Evolutionary conservation across 2,797 vertebrate species (phyloP).

Genomic region (Spinus pinus): DNA sequence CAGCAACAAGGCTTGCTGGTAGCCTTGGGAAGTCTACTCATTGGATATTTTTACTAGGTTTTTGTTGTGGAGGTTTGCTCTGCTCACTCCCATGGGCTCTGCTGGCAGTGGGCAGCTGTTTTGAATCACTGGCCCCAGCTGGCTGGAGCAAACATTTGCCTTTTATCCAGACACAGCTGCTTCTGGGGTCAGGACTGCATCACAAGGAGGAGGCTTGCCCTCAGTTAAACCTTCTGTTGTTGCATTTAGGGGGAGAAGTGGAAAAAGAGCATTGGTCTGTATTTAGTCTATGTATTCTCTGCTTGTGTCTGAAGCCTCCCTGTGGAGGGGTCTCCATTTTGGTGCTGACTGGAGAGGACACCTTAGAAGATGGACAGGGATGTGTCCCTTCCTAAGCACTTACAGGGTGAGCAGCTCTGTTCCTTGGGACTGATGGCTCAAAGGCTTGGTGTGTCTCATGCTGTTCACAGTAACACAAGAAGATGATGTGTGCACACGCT

Average conservation of each 20-base stretch:
- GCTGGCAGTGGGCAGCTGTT: not conserved
- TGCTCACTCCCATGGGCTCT: not conserved
- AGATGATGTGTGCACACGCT: not conserved
- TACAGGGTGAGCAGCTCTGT: not conserved
- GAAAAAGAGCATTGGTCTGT: not conserved
- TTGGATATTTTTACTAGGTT: not conserved
- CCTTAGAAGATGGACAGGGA: not conserved
- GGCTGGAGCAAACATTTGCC: not conserved
- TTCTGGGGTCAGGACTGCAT: not conserved
- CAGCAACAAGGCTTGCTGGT: not conserved
- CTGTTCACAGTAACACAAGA: not conserved
- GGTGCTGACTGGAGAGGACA: not conserved
- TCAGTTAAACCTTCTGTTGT: not conserved
- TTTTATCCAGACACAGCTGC: not conserved
- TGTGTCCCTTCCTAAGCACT: not conserved
- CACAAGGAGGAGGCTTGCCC: not conserved
- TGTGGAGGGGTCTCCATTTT: not conserved
- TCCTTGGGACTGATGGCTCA: not conserved
- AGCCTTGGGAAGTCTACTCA: rapidly evolving
- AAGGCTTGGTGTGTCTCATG: not conserved
- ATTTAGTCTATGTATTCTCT: not conserved
- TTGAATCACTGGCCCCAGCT: not conserved
- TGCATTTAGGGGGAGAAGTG: not conserved
- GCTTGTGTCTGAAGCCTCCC: not conserved
- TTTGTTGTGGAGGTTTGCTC: not conserved